phyloP scores from a whole-genome alignment of 2,113 vertebrate genomes.

The Dolichotis patagonum region DNA sequence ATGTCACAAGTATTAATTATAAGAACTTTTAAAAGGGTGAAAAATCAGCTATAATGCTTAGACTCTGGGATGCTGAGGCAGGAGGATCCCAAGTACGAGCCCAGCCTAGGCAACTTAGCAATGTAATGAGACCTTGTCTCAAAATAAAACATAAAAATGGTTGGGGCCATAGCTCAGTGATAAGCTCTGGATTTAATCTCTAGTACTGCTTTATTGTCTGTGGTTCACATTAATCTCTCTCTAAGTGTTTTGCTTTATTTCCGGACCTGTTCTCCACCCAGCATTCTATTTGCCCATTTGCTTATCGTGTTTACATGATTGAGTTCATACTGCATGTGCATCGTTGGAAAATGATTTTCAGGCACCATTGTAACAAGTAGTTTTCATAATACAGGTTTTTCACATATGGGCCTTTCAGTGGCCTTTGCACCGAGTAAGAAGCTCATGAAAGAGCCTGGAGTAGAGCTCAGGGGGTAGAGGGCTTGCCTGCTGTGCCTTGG shows the following conservation, averaged over 20 bases:
- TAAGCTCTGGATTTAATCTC: neutral
- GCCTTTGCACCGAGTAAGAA: neutral
- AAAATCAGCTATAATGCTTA: neutral
- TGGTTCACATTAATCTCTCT: neutral
- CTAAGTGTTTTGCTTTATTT: neutral
- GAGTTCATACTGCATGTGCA: neutral
- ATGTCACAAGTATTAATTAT: neutral
- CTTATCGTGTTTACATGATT: neutral
- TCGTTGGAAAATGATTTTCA: neutral
- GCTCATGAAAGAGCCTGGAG: neutral
- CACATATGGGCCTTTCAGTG: neutral
- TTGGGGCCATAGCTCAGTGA: neutral
- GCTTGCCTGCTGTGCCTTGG: neutral
- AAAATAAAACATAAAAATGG: neutral
- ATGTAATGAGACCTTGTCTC: neutral
- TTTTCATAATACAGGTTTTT: constrained; percentile 8
- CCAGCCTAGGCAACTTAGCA: neutral
- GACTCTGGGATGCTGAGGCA: neutral
- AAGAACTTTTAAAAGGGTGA: neutral
- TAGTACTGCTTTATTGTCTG: neutral
- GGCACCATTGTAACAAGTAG: neutral
- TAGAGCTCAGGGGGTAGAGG: neutral
- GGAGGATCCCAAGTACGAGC: neutral
- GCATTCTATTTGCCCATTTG: neutral
- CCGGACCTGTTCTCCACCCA: neutral